Conservation (phyloP, 2,797 vertebrate species). For the Simalia tracyae region DNA sequence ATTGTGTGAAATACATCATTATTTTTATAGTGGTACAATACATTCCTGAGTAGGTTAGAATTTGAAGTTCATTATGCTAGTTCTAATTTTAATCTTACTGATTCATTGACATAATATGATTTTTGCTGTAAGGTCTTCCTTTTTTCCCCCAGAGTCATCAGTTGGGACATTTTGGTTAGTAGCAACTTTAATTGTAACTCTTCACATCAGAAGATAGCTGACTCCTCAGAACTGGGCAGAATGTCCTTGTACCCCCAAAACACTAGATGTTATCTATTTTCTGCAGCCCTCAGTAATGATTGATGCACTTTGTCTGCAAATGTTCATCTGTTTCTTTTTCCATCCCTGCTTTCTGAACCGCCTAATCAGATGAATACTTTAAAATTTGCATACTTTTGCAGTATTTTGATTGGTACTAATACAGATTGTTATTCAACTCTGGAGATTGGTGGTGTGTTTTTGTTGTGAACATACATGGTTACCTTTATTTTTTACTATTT, state of each 20-base stretch:
- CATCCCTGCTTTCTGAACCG: background rate
- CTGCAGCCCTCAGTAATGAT: background rate
- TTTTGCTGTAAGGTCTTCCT: background rate
- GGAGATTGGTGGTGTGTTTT: background rate
- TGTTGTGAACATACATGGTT: background rate
- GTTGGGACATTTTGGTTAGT: background rate
- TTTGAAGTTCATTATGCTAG: background rate
- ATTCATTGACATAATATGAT: background rate
- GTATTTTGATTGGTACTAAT: background rate
- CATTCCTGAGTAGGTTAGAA: background rate
- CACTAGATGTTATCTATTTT: background rate
- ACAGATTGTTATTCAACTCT: background rate
- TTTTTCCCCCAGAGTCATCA: accelerated
- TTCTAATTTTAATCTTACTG: background rate
- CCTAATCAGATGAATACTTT: background rate
- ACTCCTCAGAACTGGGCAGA: background rate
- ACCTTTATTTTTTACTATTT: background rate
- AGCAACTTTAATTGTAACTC: background rate
- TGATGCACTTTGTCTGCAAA: background rate
- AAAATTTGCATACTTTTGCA: background rate
- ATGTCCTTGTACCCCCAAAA: background rate
- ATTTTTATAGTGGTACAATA: background rate
- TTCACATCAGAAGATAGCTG: background rate
- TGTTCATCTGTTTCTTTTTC: background rate
- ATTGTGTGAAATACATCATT: background rate